Base-by-base conservation (phyloP, 2,888 invertebrate genomes). In the Tenthredo scrophulariae region DNA sequence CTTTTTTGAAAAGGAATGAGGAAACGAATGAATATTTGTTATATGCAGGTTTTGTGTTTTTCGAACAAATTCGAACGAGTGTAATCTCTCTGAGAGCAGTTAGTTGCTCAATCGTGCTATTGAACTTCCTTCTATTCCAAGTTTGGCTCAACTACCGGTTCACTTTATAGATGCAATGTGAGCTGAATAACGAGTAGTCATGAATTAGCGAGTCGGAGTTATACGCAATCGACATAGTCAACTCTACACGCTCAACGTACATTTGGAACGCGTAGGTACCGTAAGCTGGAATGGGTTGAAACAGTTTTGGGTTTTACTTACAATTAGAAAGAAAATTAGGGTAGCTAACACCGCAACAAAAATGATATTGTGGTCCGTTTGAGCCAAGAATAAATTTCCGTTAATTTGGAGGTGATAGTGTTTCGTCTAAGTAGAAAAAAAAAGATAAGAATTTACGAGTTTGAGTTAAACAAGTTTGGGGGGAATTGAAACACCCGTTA, bases 101-200 rank as follows among this genome's bases (percentile, higher is more conserved):
- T 26, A 54, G 29, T 58, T 37, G 15, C 54, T 37, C 18, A 29
- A 79, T 33, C n/a, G 33, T 79, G 54, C n/a, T 58, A 79, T 62
- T 80, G 80, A 80, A 80, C 80, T 62, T 80, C 62, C 80, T n/a
- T 54, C 4, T 72, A 80, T 40, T 80, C 80, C 80, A 80, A 10
- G 33, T 80, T 80, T 62, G 80, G 80, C 18, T 40, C 37, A 62
- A 62, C 26, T 80, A 80, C 58, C 37, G 40, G 40, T 62, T 80
- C 40, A 62, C 13, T 80, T 26, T 7, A 40, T 33, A 62, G 4
- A 3, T 54, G 33, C 13, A 80, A 62, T 40, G 40, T 50, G 62
- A 37, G 40, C 40, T 80, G 80, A 37, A 80, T 77, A 22, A 62
- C 22, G 37, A 77, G 33, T 33, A 77, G 18, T n/a, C 54, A 29